Base-by-base conservation (phyloP, 64 coral and sea anemone genomes). In the Montipora capricornis region DNA sequence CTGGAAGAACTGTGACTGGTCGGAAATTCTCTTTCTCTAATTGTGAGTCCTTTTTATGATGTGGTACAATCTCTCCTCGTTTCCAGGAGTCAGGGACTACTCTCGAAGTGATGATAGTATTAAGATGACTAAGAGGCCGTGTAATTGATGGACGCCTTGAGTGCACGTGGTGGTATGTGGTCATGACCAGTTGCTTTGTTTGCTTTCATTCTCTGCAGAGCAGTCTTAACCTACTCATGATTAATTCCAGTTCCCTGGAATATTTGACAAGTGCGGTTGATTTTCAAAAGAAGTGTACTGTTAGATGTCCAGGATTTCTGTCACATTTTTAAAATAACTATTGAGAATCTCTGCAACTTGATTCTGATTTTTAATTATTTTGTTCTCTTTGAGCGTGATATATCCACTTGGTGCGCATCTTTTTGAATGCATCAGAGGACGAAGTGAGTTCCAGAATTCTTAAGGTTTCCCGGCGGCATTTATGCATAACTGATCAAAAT, bases 401-500 rank as follows among this genome's bases (percentile, higher is more conserved):
- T 20, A 69, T 69, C 13, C 67, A 69, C 4, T 69, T 17, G 67
- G 13, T 69, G 67, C 14, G 67, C 67, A 17, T 69, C 67, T 69
- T 15, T 69, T 20, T 69, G 67, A 69, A 69, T 20, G 67, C 67
- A 69, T 69, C 67, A 69, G 49, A 26, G 83, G 92, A 7, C 83
- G 9, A 59, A 89, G 16, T 76, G 85, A 53, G 12, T 80, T 88
- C 83, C 67, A 94, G 49, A 94, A 89, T 15, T 88, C 92, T 16
- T 69, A 83, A 14, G 62, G 77, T 15, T 89, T 94, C 75, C 92
- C 68, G 0, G 92, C 49, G 48, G 19, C 10, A 29, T 49, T 80
- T 69, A 48, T 75, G 78, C 85, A 94, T 20, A 94, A n/a, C 11
- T 75, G 47, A 26, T 94, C 86, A 74, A 94, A 94, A 45, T 80